These are phyloP conservation scores for Chrysaora quinquecirrha DNA, from an alignment of 30 jellyfish, hydroid and myxozoan genomes.

Conservation along the genomic window DNA sequence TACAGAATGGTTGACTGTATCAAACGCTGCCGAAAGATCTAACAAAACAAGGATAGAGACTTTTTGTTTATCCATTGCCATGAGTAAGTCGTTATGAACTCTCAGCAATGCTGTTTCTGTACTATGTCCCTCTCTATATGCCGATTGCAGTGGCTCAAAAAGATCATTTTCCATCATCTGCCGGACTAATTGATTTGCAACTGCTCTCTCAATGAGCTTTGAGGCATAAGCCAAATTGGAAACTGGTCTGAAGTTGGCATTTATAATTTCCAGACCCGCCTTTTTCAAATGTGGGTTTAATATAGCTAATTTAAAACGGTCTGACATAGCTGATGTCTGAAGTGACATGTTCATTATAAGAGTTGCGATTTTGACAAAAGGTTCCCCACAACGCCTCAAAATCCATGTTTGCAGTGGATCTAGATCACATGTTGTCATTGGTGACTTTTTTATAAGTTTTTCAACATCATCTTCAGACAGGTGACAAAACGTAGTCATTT, in stretches of 20 bases:
- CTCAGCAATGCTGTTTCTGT: constrained; percentile 10
- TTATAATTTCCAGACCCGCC: constrained; percentile 38
- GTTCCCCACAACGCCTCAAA: constrained; percentile 25
- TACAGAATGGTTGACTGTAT: not conserved
- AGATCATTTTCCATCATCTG: not conserved
- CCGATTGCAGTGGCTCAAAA: not conserved
- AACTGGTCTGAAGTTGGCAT: constrained; percentile 54
- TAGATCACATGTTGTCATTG: constrained; percentile 26
- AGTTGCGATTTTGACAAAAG: constrained; percentile 13
- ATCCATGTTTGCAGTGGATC: constrained; percentile 41
- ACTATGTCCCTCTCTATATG: constrained; percentile 9
- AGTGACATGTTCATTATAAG: constrained; percentile 24
- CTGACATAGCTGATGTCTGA: constrained; percentile 34
- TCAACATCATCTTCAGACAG: constrained; percentile 28
- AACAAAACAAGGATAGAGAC: not conserved
- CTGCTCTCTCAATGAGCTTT: constrained; percentile 18
- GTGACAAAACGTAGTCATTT: constrained; percentile 13
- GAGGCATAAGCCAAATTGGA: constrained; percentile 23
- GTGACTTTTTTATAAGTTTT: constrained; percentile 22
- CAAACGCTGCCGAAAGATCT: not conserved
- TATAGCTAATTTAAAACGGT: constrained; percentile 33
- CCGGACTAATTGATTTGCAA: not conserved
- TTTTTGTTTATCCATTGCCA: not conserved
- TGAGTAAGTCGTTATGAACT: constrained; percentile 10
- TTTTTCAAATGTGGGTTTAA: constrained; percentile 38